Conservation (phyloP, 2,113 vertebrate species). For the Axis porcinus region DNA sequence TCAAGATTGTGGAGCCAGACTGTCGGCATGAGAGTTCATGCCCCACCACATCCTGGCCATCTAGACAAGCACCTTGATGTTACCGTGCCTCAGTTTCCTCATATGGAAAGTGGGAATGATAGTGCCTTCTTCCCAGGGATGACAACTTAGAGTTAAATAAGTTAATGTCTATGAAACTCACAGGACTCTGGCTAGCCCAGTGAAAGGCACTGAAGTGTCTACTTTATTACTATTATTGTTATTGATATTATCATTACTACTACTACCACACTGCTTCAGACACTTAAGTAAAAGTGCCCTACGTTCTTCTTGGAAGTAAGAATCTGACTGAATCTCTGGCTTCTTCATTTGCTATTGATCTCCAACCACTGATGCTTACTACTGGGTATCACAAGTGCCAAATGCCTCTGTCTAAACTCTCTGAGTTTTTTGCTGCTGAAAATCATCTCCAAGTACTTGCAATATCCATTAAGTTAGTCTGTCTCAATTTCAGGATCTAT, state of each 20-base stretch:
- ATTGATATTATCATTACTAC: neutral
- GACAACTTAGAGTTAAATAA: neutral
- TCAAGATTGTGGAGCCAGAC: neutral
- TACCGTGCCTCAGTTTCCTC: neutral
- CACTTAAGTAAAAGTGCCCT: neutral
- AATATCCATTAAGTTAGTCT: neutral
- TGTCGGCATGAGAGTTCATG: neutral
- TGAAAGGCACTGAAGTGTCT: neutral
- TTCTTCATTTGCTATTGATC: neutral
- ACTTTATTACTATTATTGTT: neutral
- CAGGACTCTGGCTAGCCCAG: neutral
- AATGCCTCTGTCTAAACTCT: neutral
- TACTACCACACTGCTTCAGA: neutral
- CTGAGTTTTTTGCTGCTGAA: neutral
- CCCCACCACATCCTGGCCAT: neutral
- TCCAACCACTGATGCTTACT: neutral
- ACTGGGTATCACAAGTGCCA: neutral
- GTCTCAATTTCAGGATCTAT: neutral
- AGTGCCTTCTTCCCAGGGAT: neutral
- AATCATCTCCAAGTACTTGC: neutral
- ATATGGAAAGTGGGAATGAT: neutral
- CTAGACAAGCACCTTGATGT: neutral
- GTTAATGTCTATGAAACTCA: neutral
- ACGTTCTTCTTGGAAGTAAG: neutral
- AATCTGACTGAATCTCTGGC: neutral